Base-by-base conservation (phyloP, 1,140 invertebrate species). In the Drosophila hydei region DNA sequence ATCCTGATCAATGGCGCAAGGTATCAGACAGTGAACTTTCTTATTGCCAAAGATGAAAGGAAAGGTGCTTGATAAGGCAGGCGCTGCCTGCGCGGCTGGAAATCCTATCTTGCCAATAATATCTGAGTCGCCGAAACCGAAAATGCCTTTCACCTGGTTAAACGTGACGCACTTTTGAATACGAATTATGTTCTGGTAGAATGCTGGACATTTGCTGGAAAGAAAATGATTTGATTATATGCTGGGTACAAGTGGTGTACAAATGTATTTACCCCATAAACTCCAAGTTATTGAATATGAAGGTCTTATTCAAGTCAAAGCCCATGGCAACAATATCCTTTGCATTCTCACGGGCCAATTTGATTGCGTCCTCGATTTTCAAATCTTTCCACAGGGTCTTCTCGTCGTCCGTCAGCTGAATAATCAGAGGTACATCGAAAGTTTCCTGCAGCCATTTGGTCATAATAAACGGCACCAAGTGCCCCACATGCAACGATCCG, bases 1-100 rank as follows among this genome's bases (percentile, higher is more conserved):
- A 93, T 99, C 99, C 94, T 99, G 99, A 94, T 99, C 99, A 84
- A 99, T 99, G 25, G 98, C 99, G 93, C 98, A 99, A 0, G 99
- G 99, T 73, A 99, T 99, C 1, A 99, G 93, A 90, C 98, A 99
- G 4, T 96, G 96, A 1, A 93, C 93, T 90, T 98, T 97, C 52
- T 95, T 95, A 58, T 95, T 93, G 2, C 94, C 95, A 92, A 99
- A 99, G 76, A 99, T 98, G 58, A 96, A 95, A 0, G 99, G 99
- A 93, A 99, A 99, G n/a, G 97, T 96, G 8, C 96, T 96, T 0
- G 97, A 97, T 85, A 99, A 95, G 9, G 97, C 96, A 0, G 99
- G 99, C 0, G 98, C 97, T 7, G 98, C 99, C 93, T 99, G 98
- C 54, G 98, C 96, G 0, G 98, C 96, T 0, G 99, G 99, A 92